Conservation (phyloP, 2,888 invertebrate species). For the Caenorhabditis sinica region DNA sequence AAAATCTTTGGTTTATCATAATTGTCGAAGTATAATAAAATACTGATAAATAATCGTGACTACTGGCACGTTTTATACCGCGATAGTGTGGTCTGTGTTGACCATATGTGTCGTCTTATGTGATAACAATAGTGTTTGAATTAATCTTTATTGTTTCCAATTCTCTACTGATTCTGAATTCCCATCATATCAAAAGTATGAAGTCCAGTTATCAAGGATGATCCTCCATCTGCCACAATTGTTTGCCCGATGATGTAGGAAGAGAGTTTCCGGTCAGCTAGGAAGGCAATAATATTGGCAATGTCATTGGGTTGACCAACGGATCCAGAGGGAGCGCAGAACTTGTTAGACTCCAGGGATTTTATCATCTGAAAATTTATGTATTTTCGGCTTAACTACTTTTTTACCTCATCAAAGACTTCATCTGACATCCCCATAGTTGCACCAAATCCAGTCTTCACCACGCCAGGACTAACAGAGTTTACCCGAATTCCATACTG, state of each 20-base stretch:
- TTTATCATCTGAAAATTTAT: neutral
- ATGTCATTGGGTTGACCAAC: neutral
- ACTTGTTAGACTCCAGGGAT: neutral
- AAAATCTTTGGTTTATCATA: slow-evolving; percentile 5
- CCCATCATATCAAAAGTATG: neutral
- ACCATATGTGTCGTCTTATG: neutral
- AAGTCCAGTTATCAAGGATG: neutral
- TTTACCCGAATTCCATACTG: slow-evolving; percentile 48
- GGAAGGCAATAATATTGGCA: neutral
- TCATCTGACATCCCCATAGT: slow-evolving; percentile 36
- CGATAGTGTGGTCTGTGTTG: slow-evolving; percentile 1
- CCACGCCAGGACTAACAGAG: slow-evolving; percentile 47
- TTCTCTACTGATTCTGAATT: no score
- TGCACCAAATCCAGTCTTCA: slow-evolving; percentile 24
- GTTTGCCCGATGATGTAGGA: neutral
- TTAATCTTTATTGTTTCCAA: neutral
- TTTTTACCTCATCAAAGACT: neutral
- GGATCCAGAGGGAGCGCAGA: neutral
- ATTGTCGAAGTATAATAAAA: neutral
- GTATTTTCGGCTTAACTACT: neutral
- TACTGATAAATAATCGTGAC: neutral
- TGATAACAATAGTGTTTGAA: neutral
- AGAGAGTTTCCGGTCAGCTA: neutral
- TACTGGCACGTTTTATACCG: neutral
- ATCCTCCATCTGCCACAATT: neutral